These are phyloP conservation scores for Sinodicranocentrus sp. DNA, from an alignment of 2,888 invertebrate species.

Conservation along the genomic window DNA sequence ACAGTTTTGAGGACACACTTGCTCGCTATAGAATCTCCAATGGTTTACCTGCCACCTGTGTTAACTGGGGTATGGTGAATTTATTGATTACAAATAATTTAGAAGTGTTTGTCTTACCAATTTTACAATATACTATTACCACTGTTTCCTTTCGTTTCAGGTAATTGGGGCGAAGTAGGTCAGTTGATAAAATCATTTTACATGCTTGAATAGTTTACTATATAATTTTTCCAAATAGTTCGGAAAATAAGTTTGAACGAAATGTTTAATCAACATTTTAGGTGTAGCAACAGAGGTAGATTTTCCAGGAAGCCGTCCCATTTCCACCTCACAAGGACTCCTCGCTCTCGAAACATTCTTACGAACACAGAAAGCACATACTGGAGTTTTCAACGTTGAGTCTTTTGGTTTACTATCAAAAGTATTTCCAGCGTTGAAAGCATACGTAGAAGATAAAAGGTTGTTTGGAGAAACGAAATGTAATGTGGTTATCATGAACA, in stretches of 20 bases:
- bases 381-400: slow-evolving; percentile 27
- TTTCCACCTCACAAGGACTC: slow-evolving; percentile 33
- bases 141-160: background rate
- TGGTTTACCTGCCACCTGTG: slow-evolving; percentile 31
- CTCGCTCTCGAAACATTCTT: slow-evolving; percentile 20
- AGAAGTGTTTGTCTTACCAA: too few relatives aligned
- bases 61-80: slow-evolving; percentile 49
- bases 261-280: slow-evolving; percentile 19
- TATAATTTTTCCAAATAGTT: background rate
- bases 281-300: slow-evolving; percentile 43
- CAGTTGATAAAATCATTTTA: background rate
- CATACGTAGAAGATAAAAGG: background rate
- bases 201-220: too few relatives aligned
- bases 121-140: too few relatives aligned
- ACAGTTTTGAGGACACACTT: slow-evolving; percentile 25
- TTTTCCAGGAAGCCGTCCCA: slow-evolving; percentile 10
- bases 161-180: slow-evolving; percentile 53
- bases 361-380: slow-evolving; percentile 21
- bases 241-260: background rate
- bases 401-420: background rate
- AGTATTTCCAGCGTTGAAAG: slow-evolving; percentile 7
- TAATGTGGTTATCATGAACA: slow-evolving; percentile 8
- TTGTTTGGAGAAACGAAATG: slow-evolving; percentile 3
- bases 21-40: slow-evolving; percentile 29
- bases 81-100: too few relatives aligned